Base-by-base conservation (phyloP, 2,888 invertebrate species). In the Cenopis cana region DNA sequence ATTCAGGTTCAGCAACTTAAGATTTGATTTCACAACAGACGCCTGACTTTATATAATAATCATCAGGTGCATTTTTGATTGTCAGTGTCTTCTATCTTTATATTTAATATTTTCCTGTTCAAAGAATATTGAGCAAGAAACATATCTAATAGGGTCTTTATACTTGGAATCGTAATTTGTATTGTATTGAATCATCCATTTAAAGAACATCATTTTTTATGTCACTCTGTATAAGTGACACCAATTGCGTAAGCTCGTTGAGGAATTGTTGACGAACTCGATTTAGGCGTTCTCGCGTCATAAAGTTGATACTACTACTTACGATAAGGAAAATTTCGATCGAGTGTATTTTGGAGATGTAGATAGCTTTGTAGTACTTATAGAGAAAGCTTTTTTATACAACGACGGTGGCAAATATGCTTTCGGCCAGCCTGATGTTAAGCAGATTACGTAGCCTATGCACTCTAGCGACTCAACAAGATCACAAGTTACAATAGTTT, bases 221-320 rank as follows among this genome's bases (percentile, higher is more conserved):
- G 71, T 71, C 71, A 66, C 66, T 71, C 71, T 71, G 60, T 71
- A 71, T 71, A 71, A 71, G 67, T 71, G 71, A 71, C 71, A 67
- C 71, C 66, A 67, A 71, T 71, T 71, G 71, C 71, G 71, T 67
- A 71, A 67, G 55, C 71, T 61, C 66, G 18, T 67, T 61, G 61
- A 71, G 66, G 65, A 66, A 69, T 55, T 60, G 65, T 69, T 65
- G 65, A 70, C 59, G 70, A 54, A 59, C 41, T 68, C 52, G 59
- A 57, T 66, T 64, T 64, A 54, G 64, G 52, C 38, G 52, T 64
- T 54, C 64, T 20, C 38, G n/a, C 38, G 52, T 64, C 64, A 64
- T 54, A 64, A 54, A n/a, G n/a, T n/a, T n/a, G n/a, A 62, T 62
- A 49, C 4, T 49, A 12, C 14, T 62, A 52, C 52, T 54, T 38